Evolutionary conservation across 1,140 invertebrate species (phyloP).

Genomic region (Orius laevigatus): DNA sequence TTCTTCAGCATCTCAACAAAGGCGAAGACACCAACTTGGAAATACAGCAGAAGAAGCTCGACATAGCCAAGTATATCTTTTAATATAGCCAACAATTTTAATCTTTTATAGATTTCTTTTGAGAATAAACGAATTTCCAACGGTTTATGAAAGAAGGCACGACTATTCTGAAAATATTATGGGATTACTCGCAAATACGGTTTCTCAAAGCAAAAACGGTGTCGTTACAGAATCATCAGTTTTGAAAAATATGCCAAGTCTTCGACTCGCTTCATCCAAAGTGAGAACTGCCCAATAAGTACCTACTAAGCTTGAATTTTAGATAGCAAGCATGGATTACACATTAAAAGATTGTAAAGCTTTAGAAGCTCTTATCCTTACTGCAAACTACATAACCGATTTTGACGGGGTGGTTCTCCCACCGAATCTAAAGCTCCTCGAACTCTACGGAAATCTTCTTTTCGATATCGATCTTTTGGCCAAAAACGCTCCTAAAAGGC

Average conservation of each 20-base stretch:
- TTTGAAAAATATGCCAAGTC: too few relatives aligned
- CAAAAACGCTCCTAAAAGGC: background rate
- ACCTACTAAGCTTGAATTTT: too few relatives aligned
- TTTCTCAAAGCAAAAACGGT: too few relatives aligned
- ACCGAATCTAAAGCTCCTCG: conserved; percentile 4
- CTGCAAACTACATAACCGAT: conserved; percentile 2
- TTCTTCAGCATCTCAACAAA: background rate
- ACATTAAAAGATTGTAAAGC: background rate
- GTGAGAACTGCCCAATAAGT: too few relatives aligned
- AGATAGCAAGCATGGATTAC: conserved; percentile 9
- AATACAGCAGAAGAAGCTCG: background rate
- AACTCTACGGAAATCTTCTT: conserved; percentile 9
- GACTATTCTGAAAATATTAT: background rate
- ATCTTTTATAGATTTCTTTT: too few relatives aligned
- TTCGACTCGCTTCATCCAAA: too few relatives aligned
- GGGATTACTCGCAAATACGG: too few relatives aligned
- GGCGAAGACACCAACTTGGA: background rate
- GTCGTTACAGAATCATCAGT: too few relatives aligned
- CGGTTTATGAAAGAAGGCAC: background rate
- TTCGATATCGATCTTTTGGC: background rate
- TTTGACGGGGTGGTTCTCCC: background rate
- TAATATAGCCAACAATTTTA: too few relatives aligned
- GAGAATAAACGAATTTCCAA: too few relatives aligned
- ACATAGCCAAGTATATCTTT: background rate
- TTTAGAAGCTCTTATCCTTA: conserved; percentile 5